A percentile compares a stretch with the other conserved stretches of the same genome.
Conservation (phyloP, 2,797 vertebrate species). For the Enteromius viviparus region DNA sequence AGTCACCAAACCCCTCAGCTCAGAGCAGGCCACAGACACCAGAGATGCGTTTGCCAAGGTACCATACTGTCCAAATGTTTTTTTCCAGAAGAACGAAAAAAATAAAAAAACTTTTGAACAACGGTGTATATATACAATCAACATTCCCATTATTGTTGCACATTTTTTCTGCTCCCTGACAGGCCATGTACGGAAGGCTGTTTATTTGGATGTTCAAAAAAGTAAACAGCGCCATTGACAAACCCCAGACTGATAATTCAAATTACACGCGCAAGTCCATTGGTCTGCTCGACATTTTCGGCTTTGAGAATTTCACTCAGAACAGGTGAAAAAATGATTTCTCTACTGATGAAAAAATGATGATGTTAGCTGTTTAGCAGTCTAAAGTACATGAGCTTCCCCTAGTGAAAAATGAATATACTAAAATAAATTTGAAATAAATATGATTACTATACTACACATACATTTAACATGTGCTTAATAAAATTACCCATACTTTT, state of each 20-base stretch:
- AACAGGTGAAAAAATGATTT: constrained; percentile 79
- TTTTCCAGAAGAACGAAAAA: background rate
- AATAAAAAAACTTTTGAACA: background rate
- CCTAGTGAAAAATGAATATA: background rate
- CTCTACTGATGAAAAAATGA: no score
- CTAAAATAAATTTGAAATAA: background rate
- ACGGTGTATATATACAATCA: background rate
- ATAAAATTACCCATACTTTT: background rate
- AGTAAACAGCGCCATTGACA: constrained; percentile 86
- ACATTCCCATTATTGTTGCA: constrained; percentile 10
- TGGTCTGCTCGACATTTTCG: constrained; percentile 94
- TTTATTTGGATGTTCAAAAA: constrained; percentile 93
- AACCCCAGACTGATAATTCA: constrained; percentile 63
- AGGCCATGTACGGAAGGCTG: constrained; percentile 91
- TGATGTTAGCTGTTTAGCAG: background rate
- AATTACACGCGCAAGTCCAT: constrained; percentile 76
- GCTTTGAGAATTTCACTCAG: constrained; percentile 91
- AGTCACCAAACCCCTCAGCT: constrained; percentile 85
- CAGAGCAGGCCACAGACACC: constrained; percentile 82
- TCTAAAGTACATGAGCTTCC: background rate
- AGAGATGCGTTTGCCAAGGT: constrained; percentile 96
- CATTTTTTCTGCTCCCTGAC: constrained; percentile 36
- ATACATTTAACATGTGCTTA: background rate
- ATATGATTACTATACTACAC: background rate
- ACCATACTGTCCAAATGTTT: background rate